Evolutionary conservation across 2,888 invertebrate species (phyloP).

Genomic region (Muscina levida): DNA sequence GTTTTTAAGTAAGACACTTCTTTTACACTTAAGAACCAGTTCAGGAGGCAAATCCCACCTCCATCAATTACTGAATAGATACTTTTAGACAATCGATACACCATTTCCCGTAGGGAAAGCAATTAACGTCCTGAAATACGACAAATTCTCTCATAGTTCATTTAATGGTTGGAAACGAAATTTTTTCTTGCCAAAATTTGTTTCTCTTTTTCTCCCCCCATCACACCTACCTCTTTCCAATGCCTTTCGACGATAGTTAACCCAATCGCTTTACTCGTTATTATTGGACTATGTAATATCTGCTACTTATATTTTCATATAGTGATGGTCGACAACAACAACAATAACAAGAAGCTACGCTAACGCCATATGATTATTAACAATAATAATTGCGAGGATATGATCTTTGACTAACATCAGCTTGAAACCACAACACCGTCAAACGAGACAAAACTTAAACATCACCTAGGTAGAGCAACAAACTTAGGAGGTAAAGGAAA

Average conservation of each 20-base stretch:
- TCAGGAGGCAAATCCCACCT: no score
- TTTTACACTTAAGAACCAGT: no score
- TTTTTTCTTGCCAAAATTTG: no score
- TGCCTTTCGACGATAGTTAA: not conserved
- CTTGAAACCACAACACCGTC: constrained; percentile 14
- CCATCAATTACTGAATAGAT: no score
- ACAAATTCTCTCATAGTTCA: no score
- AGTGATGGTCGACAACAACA: not conserved
- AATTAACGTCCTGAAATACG: no score
- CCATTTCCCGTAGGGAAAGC: no score
- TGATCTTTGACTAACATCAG: constrained; percentile 27
- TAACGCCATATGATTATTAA: constrained; percentile 41
- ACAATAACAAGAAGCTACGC: no score
- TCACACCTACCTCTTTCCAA: not conserved
- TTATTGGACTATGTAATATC: constrained; percentile 10
- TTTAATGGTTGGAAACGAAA: no score
- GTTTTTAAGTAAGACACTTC: no score
- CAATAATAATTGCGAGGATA: constrained; percentile 35
- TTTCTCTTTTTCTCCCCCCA: not conserved
- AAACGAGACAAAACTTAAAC: constrained; percentile 11
- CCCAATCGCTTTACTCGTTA: constrained; percentile 8
- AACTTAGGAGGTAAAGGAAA: not conserved
- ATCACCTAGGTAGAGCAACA: not conserved
- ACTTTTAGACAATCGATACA: no score
- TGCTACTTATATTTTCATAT: constrained; percentile 15